phyloP scores from a whole-genome alignment of 2,888 invertebrate genomes.

The Sinohyriopsis cumingii region DNA sequence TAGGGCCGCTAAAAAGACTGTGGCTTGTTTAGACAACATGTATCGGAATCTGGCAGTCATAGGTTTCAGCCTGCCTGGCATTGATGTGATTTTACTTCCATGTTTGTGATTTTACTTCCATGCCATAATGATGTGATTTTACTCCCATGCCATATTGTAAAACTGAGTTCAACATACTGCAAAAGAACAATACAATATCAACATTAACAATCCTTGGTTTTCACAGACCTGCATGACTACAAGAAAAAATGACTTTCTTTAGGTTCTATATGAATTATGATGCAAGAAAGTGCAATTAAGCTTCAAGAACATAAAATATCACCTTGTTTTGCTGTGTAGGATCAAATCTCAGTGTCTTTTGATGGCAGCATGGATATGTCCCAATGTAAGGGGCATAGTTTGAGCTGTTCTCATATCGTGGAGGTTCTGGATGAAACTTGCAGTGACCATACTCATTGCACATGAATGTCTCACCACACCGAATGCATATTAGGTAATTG shows the following conservation, averaged over 20 bases:
- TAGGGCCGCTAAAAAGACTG: no score
- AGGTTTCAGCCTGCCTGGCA: no score
- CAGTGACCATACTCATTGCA: slow-evolving; percentile 75
- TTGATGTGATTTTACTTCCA: no score
- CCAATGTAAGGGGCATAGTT: slow-evolving; percentile 62
- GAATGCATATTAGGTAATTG: slow-evolving; percentile 86
- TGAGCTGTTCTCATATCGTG: slow-evolving; percentile 58
- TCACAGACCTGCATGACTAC: not conserved
- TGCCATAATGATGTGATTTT: no score
- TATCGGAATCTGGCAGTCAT: no score
- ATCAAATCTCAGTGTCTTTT: slow-evolving; percentile 87
- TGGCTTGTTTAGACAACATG: no score
- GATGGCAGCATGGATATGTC: slow-evolving; percentile 89
- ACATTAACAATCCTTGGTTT: not conserved
- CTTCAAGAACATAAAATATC: slow-evolving; percentile 1
- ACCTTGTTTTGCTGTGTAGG: slow-evolving; percentile 72
- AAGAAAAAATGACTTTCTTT: not conserved
- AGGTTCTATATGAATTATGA: no score
- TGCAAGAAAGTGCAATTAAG: not conserved
- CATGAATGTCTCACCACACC: slow-evolving; percentile 70
- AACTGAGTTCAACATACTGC: no score
- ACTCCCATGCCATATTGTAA: no score
- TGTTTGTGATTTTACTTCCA: no score
- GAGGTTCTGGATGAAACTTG: slow-evolving; percentile 70
- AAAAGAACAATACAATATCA: no score